A percentile compares a stretch with the other conserved stretches of the same genome.
These are phyloP conservation scores for Boloria euphrosyne DNA, from an alignment of 2,888 invertebrate species.

Conservation along the genomic window DNA sequence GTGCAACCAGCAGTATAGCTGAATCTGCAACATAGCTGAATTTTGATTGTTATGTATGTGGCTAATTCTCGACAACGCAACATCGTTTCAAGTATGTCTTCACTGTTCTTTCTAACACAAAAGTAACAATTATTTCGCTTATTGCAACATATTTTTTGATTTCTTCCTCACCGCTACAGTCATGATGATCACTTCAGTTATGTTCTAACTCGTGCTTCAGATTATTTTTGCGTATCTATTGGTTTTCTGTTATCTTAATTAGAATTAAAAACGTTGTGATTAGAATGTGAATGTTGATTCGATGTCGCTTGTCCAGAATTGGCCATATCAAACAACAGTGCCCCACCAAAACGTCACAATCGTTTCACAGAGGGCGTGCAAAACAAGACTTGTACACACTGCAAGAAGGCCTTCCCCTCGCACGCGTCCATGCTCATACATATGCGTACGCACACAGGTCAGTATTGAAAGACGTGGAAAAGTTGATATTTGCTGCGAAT, in stretches of 20 bases:
- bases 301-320: conserved; percentile 85
- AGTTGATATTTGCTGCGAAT: no score
- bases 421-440: conserved; percentile 91
- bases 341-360: conserved; percentile 84
- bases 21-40: conserved; percentile 78
- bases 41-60: conserved; percentile 77
- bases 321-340: conserved; percentile 88
- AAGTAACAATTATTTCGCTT: not conserved
- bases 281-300: conserved; percentile 64
- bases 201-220: conserved; percentile 51
- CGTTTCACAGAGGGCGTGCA: conserved; percentile 82
- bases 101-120: not conserved
- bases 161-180: conserved; percentile 53
- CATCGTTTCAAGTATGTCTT: conserved; percentile 40
- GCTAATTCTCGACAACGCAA: conserved; percentile 76
- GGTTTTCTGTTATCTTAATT: not conserved
- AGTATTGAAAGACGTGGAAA: conserved; percentile 5
- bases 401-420: conserved; percentile 89
- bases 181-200: conserved; percentile 80
- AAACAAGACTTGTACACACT: conserved; percentile 85
- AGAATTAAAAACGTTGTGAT: conserved; percentile 43
- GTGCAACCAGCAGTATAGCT: conserved; percentile 28
- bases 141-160: not conserved
- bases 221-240: not conserved
- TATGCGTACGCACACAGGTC: conserved; percentile 87